Conservation (phyloP, 2,113 vertebrate species). For the Marmota monax region DNA sequence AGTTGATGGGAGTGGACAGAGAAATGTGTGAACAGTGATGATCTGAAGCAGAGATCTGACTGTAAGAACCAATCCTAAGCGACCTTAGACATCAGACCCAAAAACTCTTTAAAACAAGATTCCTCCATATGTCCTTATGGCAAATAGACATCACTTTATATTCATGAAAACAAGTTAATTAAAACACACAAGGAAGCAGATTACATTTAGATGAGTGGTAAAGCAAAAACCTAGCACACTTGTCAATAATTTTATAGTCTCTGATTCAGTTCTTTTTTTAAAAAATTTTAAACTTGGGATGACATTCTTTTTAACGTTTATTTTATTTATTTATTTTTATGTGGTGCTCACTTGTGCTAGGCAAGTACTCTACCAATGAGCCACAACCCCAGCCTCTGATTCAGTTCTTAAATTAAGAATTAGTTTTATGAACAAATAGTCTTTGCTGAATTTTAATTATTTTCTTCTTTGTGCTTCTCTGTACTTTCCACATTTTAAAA, state of each 20-base stretch:
- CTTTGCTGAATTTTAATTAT: background rate
- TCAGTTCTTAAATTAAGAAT: constrained; percentile 25
- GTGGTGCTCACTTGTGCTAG: no score
- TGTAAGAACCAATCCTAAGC: background rate
- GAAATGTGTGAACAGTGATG: background rate
- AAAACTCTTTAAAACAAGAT: background rate
- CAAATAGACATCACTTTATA: background rate
- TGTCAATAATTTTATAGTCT: background rate
- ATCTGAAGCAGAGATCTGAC: background rate
- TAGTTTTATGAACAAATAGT: background rate
- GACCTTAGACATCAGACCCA: background rate
- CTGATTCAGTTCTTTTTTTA: background rate
- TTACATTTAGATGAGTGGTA: background rate
- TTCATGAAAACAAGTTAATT: constrained; percentile 33
- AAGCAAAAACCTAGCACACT: background rate
- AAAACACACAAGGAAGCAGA: background rate
- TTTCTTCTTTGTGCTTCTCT: no score
- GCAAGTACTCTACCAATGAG: no score
- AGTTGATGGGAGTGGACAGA: background rate
- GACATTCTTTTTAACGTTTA: no score
- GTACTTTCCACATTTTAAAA: no score
- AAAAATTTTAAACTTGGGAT: no score
- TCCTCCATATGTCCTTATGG: background rate
- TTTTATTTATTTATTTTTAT: no score
- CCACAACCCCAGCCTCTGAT: background rate